Evolutionary conservation across 2,888 invertebrate species (phyloP), one percentile per base, ranked within the genome.

Genomic region (Dryobota labecula): DNA sequence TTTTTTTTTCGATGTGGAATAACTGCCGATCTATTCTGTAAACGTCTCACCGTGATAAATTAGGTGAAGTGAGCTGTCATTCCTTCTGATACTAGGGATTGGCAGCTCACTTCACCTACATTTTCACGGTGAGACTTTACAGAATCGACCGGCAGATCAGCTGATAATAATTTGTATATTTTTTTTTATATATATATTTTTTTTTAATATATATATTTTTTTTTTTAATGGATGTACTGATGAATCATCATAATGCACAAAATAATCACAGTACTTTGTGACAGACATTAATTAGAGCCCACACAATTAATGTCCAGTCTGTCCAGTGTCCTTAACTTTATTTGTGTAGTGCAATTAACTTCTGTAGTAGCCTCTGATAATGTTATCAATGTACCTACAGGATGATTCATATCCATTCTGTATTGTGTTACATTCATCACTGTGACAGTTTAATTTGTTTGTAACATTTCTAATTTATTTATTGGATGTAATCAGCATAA

Each of bases 321-420:
- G n/a, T 30, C 18, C 43, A 41, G 13, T 18, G n/a, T n/a, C 18
- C 15, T 27, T 24, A 65, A 75, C 43, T 56, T 18, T 36, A 76
- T 36, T 66, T 47, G n/a, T 57, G 36, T 64, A 73, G 75, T 84
- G 83, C 80, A 86, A 79, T 82, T 84, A 85, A 82, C 84, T 83
- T 80, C 74, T 81, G 68, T 74, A 67, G 75, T 74, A 76, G 78
- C 69, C 69, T 60, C 41, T 74, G 81, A 84, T 80, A 80, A 85
- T 78, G 80, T 79, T 83, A 86, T 84, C 85, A 83, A 66, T 57
- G 54, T n/a, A 30, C 7, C 5, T 60, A 60, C 30, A 15, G 62
- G 47, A 76, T 90, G 89, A 88, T 67, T 90, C 89, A 90, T 80
- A 76, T 84, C 76, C 79, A 83, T 75, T 67, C 58, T 69, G 47